Base-by-base conservation (phyloP, 2,888 invertebrate species). In the Neoascia interrupta region DNA sequence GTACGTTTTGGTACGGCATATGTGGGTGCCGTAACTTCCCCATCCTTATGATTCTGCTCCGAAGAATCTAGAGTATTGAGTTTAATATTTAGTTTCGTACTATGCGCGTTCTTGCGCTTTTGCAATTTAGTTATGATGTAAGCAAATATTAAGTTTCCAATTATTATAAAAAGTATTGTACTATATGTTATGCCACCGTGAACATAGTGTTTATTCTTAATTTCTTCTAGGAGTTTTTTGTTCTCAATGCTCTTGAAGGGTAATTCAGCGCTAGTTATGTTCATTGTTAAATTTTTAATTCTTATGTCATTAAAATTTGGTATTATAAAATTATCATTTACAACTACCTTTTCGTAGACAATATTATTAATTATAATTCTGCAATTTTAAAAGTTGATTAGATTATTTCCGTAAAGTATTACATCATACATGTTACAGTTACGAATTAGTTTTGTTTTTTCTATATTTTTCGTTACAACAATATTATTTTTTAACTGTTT, bases 1-100 rank as follows among this genome's bases (percentile, higher is more conserved):
- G n/a, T n/a, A n/a, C n/a, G n/a, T n/a, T n/a, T n/a, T n/a, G n/a
- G n/a, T n/a, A n/a, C n/a, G n/a, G n/a, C n/a, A n/a, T n/a, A n/a
- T n/a, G n/a, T n/a, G n/a, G n/a, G n/a, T 26, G 1, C 36, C 47
- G 26, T 47, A 51, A 51, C 51, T 19, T 21, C 51, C 15, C 51
- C 51, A n/a, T 26, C 51, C 36, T 53, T 53, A 53, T 5, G 51
- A 53, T 36, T 36, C 51, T 53, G 36, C 51, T 53, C 51, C 21
- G 51, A 26, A 53, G 36, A 53, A 53, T 53, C 21, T 19, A 10
- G 6, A 34, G n/a, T 53, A 1, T 36, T 34, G n/a, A 26, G 6
- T 10, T 28, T 5, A 4, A 26, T 15, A 11, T 53, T 10, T n/a
- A 34, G 5, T 3, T 47, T 15, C 11, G 47, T 47, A 3, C n/a